These are phyloP conservation scores for Brotogeris chrysoptera DNA, from an alignment of 2,797 vertebrate genomes.

Conservation along the genomic window DNA sequence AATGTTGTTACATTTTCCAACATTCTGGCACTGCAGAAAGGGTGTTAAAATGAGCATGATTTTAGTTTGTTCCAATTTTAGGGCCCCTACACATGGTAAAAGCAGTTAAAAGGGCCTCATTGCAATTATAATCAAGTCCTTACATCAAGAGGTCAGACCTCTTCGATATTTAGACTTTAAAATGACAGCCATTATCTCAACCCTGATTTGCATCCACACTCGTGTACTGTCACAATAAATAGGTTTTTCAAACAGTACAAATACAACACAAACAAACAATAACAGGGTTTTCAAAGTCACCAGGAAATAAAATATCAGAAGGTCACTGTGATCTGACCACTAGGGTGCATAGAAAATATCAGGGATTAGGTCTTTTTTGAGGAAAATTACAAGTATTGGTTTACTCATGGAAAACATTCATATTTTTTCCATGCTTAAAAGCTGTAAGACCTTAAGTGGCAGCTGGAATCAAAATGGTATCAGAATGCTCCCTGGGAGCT, in stretches of 20 bases:
- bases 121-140: slow-evolving; percentile 41
- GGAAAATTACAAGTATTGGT: neutral
- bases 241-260: neutral
- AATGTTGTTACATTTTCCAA: slow-evolving; percentile 31
- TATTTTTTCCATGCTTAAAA: neutral
- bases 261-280: neutral
- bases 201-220: slow-evolving; percentile 10
- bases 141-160: slow-evolving; percentile 35
- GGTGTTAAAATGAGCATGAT: slow-evolving; percentile 13
- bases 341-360: neutral
- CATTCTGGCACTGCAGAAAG: slow-evolving; percentile 13
- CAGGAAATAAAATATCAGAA: neutral
- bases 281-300: neutral
- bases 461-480: neutral
- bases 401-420: neutral
- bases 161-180: slow-evolving; percentile 38
- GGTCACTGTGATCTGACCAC: neutral
- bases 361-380: neutral
- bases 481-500: neutral
- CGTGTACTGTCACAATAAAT: neutral
- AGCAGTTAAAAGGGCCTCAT: slow-evolving; percentile 30
- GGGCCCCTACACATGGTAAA: slow-evolving; percentile 17
- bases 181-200: slow-evolving; percentile 36
- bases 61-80: slow-evolving; percentile 23
- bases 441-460: neutral